Evolutionary conservation across 2,888 invertebrate species (phyloP).

Genomic region (Amphipyra berbera): DNA sequence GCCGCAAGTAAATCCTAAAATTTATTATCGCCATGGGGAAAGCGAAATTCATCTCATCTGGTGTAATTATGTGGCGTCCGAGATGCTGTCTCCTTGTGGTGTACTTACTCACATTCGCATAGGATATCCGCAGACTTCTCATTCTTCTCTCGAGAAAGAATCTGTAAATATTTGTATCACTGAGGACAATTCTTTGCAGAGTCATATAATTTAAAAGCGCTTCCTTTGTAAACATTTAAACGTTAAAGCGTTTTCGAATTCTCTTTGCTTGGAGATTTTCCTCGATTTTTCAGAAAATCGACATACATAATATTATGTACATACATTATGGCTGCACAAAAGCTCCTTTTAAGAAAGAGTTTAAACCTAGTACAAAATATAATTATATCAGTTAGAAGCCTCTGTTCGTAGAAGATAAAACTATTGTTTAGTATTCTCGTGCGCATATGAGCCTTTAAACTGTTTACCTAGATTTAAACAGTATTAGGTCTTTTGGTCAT

Average conservation of each 20-base stretch:
- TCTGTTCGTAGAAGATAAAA: conserved; percentile 3
- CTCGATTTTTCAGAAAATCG: background rate
- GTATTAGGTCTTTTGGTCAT: background rate
- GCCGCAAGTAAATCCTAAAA: no score
- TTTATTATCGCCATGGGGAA: no score
- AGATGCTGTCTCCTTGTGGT: no score
- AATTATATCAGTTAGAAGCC: no score
- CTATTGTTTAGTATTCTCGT: background rate
- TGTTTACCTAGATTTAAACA: conserved; percentile 2
- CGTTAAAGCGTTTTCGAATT: background rate
- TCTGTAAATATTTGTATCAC: no score
- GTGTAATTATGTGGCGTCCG: no score
- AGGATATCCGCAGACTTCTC: no score
- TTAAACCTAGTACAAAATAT: no score
- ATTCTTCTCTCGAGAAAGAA: no score
- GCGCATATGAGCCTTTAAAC: background rate
- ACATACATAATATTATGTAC: background rate
- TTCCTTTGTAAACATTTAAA: background rate
- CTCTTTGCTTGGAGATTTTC: background rate
- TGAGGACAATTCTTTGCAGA: no score
- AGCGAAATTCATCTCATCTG: no score
- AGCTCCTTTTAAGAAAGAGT: background rate
- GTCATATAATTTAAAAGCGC: background rate
- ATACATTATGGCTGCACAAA: background rate
- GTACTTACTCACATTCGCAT: no score